Evolutionary conservation across 2,888 invertebrate genomes (phyloP).

Genomic region (Platypus cylindrus): DNA sequence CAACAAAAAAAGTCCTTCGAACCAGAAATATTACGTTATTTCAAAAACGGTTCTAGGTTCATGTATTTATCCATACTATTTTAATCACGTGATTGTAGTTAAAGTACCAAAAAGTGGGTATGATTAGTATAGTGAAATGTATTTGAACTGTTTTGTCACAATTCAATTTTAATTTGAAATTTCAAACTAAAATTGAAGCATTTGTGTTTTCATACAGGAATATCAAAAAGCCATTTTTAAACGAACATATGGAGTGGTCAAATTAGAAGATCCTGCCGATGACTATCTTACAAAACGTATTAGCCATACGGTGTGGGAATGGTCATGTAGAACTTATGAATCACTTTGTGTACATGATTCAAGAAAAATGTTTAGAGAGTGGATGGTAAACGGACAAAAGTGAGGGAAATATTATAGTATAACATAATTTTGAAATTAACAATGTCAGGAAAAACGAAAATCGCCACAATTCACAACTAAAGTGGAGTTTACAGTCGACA

Average conservation of each 20-base stretch:
- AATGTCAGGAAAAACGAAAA: too few species aligned
- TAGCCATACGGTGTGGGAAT: slow-evolving; percentile 41
- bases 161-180: too few species aligned
- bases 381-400: slow-evolving; percentile 32
- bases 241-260: slow-evolving; percentile 38
- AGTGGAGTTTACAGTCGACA: background rate
- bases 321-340: slow-evolving; percentile 43
- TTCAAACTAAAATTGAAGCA: slow-evolving; percentile 1
- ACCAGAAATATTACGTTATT: too few species aligned
- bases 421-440: too few species aligned
- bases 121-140: too few species aligned
- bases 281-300: slow-evolving; percentile 41
- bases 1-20: too few species aligned
- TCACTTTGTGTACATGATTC: slow-evolving; percentile 39
- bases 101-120: too few species aligned
- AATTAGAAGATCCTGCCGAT: slow-evolving; percentile 38
- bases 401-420: slow-evolving; percentile 30
- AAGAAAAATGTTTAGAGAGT: slow-evolving; percentile 36
- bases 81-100: too few species aligned
- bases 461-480: background rate
- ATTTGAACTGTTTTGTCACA: too few species aligned
- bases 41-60: too few species aligned
- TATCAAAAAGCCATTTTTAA: slow-evolving; percentile 36
- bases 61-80: too few species aligned
- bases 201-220: slow-evolving; percentile 33